phyloP scores from a whole-genome alignment of 2,797 vertebrate genomes.

The Neopelma chrysocephalum region DNA sequence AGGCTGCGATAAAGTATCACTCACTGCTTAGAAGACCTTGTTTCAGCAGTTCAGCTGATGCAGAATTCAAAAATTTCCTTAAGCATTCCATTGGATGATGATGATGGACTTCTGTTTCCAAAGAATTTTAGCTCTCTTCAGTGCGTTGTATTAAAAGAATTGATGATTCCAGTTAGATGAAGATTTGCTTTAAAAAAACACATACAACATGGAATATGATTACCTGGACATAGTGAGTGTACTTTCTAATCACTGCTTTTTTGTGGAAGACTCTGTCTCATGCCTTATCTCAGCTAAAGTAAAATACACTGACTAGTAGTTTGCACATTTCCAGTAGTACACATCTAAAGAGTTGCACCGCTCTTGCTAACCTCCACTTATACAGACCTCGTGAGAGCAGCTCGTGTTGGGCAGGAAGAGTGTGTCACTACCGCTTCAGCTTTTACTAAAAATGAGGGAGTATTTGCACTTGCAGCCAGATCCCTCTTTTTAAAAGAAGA shows the following conservation, averaged over 20 bases:
- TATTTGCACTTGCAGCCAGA: neutral
- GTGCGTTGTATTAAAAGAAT: neutral
- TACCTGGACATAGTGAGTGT: neutral
- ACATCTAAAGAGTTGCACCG: neutral
- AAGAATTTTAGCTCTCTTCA: neutral
- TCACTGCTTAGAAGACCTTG: neutral
- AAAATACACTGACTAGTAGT: neutral
- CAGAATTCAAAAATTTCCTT: neutral
- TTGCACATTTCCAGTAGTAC: neutral
- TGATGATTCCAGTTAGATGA: neutral
- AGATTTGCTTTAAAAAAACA: neutral
- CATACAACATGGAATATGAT: neutral
- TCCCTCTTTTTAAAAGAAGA: neutral
- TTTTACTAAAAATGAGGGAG: neutral
- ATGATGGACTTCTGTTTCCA: neutral
- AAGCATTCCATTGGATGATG: neutral
- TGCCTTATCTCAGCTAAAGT: neutral
- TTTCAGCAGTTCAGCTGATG: neutral
- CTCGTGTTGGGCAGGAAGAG: neutral
- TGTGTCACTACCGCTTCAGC: neutral
- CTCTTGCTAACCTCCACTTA: neutral
- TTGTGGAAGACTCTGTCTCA: neutral
- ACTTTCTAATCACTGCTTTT: neutral
- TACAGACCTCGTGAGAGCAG: neutral
- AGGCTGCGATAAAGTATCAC: neutral